Percentiles rank a stretch among this genome's conserved stretches.
Evolutionary conservation across 2,888 invertebrate genomes (phyloP).

Genomic region (Pyrrhosoma nymphula): DNA sequence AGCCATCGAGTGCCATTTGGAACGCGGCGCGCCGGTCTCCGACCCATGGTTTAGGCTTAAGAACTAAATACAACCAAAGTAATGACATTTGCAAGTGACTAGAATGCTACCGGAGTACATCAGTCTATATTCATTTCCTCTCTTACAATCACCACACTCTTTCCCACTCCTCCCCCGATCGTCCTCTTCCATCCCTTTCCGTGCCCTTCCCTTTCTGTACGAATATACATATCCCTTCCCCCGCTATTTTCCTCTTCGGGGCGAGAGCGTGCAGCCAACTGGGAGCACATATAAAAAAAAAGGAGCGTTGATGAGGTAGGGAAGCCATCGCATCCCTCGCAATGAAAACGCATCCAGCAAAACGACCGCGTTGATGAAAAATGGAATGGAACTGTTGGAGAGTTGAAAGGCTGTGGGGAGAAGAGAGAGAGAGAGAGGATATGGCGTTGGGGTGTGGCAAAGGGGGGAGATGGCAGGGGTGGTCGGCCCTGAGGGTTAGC

Average conservation of each 20-base stretch:
- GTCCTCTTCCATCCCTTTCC: background rate
- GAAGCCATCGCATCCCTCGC: constrained; percentile 16
- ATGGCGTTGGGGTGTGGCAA: background rate
- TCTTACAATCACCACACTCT: too few relatives aligned
- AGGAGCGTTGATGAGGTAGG: constrained; percentile 43
- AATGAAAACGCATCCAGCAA: constrained; percentile 45
- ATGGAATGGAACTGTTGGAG: constrained; percentile 10
- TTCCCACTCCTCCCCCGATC: background rate
- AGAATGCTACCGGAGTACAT: too few relatives aligned
- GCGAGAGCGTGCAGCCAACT: background rate
- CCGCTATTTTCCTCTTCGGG: background rate
- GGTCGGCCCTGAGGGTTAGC: background rate
- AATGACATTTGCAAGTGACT: too few relatives aligned
- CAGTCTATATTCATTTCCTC: too few relatives aligned
- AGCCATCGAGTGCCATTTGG: too few relatives aligned
- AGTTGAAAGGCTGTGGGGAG: background rate
- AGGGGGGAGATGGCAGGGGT: background rate
- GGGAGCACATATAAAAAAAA: background rate
- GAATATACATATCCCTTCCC: background rate
- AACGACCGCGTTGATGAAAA: constrained; percentile 52
- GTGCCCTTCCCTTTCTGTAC: background rate
- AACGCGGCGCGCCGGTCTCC: too few relatives aligned
- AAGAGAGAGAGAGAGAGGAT: background rate
- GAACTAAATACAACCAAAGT: too few relatives aligned
- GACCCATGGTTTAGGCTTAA: too few relatives aligned